Evolutionary conservation across 2,113 vertebrate species (phyloP).

Genomic region (Nothobranchius furzeri): DNA sequence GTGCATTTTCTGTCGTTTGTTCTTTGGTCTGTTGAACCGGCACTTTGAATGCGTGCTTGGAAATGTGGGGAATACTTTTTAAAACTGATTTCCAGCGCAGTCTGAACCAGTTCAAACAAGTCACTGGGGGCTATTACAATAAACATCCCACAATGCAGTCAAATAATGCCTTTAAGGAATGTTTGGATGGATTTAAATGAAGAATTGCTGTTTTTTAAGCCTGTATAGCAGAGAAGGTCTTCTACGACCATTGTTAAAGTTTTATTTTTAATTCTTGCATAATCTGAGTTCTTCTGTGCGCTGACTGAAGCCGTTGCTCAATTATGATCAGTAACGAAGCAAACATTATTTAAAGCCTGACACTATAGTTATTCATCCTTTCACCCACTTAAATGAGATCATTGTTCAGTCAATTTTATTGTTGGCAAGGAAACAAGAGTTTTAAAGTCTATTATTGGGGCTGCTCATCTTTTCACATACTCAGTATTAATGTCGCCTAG

Average conservation of each 20-base stretch:
- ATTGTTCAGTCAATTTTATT: not conserved
- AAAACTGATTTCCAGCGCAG: not conserved
- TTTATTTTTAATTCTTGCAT: too few relatives aligned
- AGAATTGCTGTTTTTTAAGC: not conserved
- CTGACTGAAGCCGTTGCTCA: too few relatives aligned
- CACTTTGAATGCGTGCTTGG: not conserved
- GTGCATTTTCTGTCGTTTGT: slow-evolving; percentile 3
- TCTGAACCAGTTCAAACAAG: not conserved
- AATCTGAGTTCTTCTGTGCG: too few relatives aligned
- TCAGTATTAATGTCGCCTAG: not conserved
- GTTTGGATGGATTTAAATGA: not conserved
- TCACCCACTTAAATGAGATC: not conserved
- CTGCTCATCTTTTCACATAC: not conserved
- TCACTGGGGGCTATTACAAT: not conserved
- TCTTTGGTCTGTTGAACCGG: not conserved
- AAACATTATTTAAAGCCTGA: too few relatives aligned
- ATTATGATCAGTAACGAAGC: too few relatives aligned
- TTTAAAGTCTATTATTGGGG: not conserved
- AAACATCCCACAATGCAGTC: not conserved
- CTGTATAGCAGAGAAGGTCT: not conserved
- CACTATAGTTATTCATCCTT: too few relatives aligned
- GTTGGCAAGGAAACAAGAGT: not conserved
- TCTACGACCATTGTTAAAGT: too few relatives aligned
- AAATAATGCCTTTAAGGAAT: not conserved
- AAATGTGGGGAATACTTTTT: not conserved